Base-by-base conservation (phyloP, 1,140 invertebrate genomes). In the Carposina sasakii region DNA sequence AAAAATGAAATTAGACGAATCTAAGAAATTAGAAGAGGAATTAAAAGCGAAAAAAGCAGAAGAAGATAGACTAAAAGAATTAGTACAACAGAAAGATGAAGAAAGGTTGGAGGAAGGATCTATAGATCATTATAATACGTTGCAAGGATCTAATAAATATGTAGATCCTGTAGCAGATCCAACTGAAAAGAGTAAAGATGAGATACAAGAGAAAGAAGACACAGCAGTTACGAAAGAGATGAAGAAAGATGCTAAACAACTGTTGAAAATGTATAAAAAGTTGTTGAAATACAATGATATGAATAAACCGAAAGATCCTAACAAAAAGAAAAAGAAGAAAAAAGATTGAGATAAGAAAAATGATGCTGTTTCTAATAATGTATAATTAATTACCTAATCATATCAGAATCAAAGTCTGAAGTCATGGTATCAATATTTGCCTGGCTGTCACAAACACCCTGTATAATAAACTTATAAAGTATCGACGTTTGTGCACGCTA, bases 251-350 rank as follows among this genome's bases (percentile, higher is more conserved):
- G 85, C 85, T 0, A 85, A 84, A 46, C 68, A 79, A 41, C 46
- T 86, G 2, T 46, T 85, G 30, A 85, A 79, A 67, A 86, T 86
- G 85, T 86, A 85, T 30, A 85, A 83, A 52, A 82, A 70, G 46
- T 55, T 86, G 13, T 34, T 85, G 6, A 86, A 86, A 62, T 81
- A 84, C 21, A 84, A 85, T 50, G 68, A 79, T 33, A 72, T 79
- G 36, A 69, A 59, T 17, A 71, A 58, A 44, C 47, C 71, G n/a
- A 74, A 65, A 54, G 68, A 81, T 55, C 61, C 66, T 0, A 76
- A 52, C 49, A 75, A 76, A 49, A 78, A 74, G 46, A 76, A 68
- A 40, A 77, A 74, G 50, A 81, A 79, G 40, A 85, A 81, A 43
- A 57, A 69, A 19, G 71, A 71, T 20, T 79, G 52, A 39, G 57